Evolutionary conservation across 2,888 invertebrate species (phyloP), one percentile per base, ranked within the genome.

Genomic region (Stenoptilia bipunctidactyla): DNA sequence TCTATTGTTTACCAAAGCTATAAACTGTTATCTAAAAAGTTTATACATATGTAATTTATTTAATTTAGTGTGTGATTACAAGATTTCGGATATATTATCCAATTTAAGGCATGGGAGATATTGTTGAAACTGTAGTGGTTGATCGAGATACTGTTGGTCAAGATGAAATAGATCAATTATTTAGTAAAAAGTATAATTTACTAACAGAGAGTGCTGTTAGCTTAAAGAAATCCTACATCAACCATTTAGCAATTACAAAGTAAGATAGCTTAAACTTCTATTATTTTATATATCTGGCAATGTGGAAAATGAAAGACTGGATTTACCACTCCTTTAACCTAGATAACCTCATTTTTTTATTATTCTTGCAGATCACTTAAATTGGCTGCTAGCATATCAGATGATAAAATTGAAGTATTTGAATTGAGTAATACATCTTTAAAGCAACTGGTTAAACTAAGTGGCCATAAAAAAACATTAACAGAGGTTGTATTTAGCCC

Each of bases 401-500:
- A 76, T 41, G 68, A 76, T 42, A 66, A 61, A 13, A 72, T 82
- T 58, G 76, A 80, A 45, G 66, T 82, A 3, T 77, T 73, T 46
- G 65, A 73, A 37, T 40, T 80, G n/a, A 64, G 54, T 34, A 66
- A 66, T 13, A 52, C 63, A 8, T 64, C 71, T 0, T 44, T 83
- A 2, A 48, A 46, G 0, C 59, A 58, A 30, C 50, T 86, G 48
- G 73, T 71, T 59, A 60, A 77, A 42, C 58, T 87, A 37, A 60
- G 73, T 41, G 73, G 85, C 1, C 85, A 86, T 52, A 50, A 61
- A 33, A 74, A 85, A 36, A 55, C 67, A 1, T 62, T 89, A 5
- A 75, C 86, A 0, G 88, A 87, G 39, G 69, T 89, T 6, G 87
- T 86, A 47, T 90, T 88, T 56, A 85, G 86, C 53, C 80, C 82